A percentile compares a stretch with the other conserved stretches of the same genome.
Conservation (phyloP, 1,140 invertebrate genomes). For the Coelopa frigida region DNA sequence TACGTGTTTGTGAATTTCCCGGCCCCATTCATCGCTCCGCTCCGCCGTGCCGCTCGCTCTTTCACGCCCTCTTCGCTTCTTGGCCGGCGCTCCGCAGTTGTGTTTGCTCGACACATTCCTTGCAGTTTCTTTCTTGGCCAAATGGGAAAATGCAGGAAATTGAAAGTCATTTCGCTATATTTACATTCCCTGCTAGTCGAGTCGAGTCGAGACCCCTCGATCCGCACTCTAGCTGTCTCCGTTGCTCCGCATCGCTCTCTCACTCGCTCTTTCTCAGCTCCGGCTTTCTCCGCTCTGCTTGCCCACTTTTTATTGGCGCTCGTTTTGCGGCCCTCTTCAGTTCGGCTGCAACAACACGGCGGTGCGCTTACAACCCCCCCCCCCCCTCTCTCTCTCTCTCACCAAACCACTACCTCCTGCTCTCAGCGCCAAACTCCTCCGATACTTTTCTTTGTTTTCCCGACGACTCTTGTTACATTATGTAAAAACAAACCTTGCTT, state of each 20-base stretch:
- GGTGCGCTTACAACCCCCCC: neutral
- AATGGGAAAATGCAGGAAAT: conserved; percentile 12
- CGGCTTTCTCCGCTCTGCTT: neutral
- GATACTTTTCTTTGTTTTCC: conserved; percentile 4
- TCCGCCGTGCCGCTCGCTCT: conserved; percentile 2
- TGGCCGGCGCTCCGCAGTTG: neutral
- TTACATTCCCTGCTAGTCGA: no score
- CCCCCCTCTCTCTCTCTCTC: neutral
- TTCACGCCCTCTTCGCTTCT: neutral
- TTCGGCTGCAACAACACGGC: no score
- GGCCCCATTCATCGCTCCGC: neutral
- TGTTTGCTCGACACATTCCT: neutral
- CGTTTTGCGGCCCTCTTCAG: neutral
- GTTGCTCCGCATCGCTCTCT: neutral
- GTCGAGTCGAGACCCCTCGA: no score
- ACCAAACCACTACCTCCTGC: neutral
- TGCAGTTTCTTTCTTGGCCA: conserved; percentile 1
- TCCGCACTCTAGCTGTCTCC: neutral
- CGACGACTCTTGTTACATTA: conserved; percentile 10
- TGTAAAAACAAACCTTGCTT: conserved; percentile 9
- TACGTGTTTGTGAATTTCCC: conserved; percentile 16
- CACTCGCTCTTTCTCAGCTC: neutral
- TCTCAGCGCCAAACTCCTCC: neutral
- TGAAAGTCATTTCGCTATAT: conserved; percentile 13
- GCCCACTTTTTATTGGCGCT: neutral